Evolutionary conservation across 2,797 vertebrate species (phyloP), one percentile per base, ranked within the genome.

Genomic region (Aplochiton taeniatus): DNA sequence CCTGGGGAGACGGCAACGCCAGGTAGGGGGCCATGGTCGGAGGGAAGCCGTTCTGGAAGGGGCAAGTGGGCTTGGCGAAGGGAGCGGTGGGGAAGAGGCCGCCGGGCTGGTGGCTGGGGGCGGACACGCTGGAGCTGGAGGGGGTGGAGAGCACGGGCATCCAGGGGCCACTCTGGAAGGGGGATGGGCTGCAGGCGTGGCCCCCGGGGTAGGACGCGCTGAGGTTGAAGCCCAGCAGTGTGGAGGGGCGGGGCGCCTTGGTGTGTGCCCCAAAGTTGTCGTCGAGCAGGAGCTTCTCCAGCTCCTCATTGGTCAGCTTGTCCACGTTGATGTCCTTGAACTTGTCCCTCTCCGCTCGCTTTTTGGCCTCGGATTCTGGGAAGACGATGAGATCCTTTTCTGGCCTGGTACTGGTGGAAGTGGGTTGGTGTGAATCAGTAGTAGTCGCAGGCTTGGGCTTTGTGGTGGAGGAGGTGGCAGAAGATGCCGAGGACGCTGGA

Each of bases 311-410:
- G 57, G 94, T 95, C 69, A 98, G 88, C 64, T 98, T 98, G 67
- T 98, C 94, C 60, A 98, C 85, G 66, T 98, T 94, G 46, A 98
- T 94, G 66, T 91, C 89, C 63, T 83, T 89, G 75, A 96, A 92
- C 68, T 85, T 88, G 78, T 95, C 91, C 71, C 91, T 91, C 73
- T 93, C 90, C 49, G 83, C 61, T 64, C 82, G 90, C 67, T 90
- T 94, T 80, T 93, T 93, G 49, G 91, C 87, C 80, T 95, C 93
- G 16, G 88, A 86, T 73, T 99, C 98, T 49, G 96, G 95, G 86
- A 99, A 99, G 62, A 95, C 91, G 72, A 99, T 99, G 76, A 99
- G 96, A 86, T 99, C 98, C 78, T 90, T 93, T 72, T 98, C 96
- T 42, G 91, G 89, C 78, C 90, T 89, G 64, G 60, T 88, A 19